Base-by-base conservation (phyloP, 2,888 invertebrate species). In the Iselma pallidipennis region DNA sequence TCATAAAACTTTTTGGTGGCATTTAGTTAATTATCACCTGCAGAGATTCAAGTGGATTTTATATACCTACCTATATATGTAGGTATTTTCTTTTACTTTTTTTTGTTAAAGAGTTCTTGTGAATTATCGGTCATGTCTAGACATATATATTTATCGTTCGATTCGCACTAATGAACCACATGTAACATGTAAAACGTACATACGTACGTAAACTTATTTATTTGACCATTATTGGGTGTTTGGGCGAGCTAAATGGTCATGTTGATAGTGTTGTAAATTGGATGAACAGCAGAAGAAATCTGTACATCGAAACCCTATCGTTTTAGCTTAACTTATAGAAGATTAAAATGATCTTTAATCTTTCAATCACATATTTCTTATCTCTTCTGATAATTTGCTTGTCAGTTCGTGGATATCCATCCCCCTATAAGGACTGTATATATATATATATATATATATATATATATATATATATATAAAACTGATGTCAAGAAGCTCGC, bases 81-180 rank as follows among this genome's bases (percentile, higher is more conserved):
- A n/a, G n/a, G n/a, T n/a, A n/a, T 16, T 37, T 37, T 37, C 14
- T 33, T 1, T 26, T 6, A 4, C 26, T 26, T 6, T 26, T 6
- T 26, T 4, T 37, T 37, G 16, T 9, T 7, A 16, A 37, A 9
- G 6, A 37, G 37, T 37, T 37, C 16, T 19, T 37, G 37, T 37
- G 37, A 37, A 37, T 37, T 37, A 37, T 37, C 37, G 37, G 37
- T 9, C 10, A 6, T 37, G 37, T 37, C 37, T 37, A 37, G 37
- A 54, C 59, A 57, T 29, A 63, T 57, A 59, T 63, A 61, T 63
- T 66, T 66, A 66, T 64, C 66, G 54, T 57, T 57, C 58, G 56
- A 59, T 63, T 61, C 59, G 50, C 63, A 64, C 63, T 66, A 66
- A 66, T 66, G 66, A 66, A 66, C 66, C 61, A 51, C 66, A 63